Conservation (phyloP, 92 coral and sea anemone species). For the Palythoa grandis region DNA sequence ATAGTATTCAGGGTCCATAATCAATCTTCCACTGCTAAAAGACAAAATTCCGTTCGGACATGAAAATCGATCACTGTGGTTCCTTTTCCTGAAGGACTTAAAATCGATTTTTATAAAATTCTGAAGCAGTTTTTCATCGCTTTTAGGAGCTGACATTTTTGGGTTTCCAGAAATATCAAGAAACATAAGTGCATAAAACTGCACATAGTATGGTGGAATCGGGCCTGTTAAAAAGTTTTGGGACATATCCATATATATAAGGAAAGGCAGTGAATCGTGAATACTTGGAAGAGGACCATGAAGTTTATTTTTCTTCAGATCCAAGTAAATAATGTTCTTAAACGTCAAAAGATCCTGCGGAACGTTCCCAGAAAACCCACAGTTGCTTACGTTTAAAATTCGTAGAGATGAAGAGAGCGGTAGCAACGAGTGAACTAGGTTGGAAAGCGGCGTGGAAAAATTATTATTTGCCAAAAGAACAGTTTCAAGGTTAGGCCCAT, state of each 20-base stretch:
- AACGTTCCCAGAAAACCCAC: constrained; percentile 52
- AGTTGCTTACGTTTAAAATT: constrained; percentile 58
- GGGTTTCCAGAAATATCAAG: constrained; percentile 75
- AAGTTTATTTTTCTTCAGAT: constrained; percentile 55
- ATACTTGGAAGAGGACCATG: constrained; percentile 44
- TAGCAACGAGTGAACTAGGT: background rate
- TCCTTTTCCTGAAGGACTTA: constrained; percentile 22
- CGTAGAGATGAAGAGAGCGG: constrained; percentile 32
- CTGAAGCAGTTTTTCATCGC: constrained; percentile 26
- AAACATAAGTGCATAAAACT: constrained; percentile 46
- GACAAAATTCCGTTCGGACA: constrained; percentile 60
- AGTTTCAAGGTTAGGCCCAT: constrained; percentile 31
- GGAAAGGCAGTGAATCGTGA: constrained; percentile 9
- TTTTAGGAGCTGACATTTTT: constrained; percentile 46
- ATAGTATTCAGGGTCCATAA: constrained; percentile 63
- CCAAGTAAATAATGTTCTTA: constrained; percentile 47
- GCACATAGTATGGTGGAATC: constrained; percentile 46
- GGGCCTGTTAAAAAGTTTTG: constrained; percentile 48
- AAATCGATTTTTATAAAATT: constrained; percentile 40
- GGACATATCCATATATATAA: constrained; percentile 54
- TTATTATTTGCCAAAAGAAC: constrained; percentile 62
- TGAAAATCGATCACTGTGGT: constrained; percentile 18
- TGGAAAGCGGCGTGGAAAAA: constrained; percentile 44
- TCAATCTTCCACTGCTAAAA: constrained; percentile 62
- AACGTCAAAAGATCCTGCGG: constrained; percentile 42